A percentile compares a stretch with the other conserved stretches of the same genome.
phyloP scores from a whole-genome alignment of 1,140 invertebrate species.

The Drosophila sechellia region DNA sequence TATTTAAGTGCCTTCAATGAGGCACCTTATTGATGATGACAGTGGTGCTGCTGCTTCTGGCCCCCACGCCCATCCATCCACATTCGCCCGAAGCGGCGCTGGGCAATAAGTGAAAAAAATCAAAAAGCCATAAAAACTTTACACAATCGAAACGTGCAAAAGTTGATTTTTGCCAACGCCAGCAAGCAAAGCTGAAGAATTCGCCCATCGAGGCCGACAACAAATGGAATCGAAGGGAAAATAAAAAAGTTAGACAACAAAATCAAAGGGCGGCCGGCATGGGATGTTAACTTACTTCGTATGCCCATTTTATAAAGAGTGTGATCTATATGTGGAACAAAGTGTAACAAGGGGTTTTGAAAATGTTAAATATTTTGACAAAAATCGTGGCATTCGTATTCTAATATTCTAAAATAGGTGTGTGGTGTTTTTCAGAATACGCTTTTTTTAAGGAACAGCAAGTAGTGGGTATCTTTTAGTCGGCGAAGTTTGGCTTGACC shows the following conservation, averaged over 20 bases:
- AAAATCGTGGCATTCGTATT: no score
- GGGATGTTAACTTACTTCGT: constrained; percentile 66
- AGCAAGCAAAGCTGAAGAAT: constrained; percentile 59
- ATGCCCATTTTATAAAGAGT: background rate
- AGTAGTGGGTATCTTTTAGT: background rate
- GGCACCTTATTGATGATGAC: constrained; percentile 52
- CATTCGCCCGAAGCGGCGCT: constrained; percentile 1
- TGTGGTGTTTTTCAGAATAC: no score
- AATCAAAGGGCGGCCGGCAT: constrained; percentile 75
- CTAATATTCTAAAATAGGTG: no score
- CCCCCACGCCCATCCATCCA: constrained; percentile 1
- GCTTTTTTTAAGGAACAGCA: background rate
- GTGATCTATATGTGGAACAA: background rate
- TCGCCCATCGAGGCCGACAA: constrained; percentile 1
- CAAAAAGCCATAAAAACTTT: constrained; percentile 84
- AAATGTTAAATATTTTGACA: background rate
- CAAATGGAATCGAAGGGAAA: constrained; percentile 11
- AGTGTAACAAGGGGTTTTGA: background rate
- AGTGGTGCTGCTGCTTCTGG: constrained; percentile 5
- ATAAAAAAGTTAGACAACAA: constrained; percentile 64
- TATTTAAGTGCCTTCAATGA: constrained; percentile 74
- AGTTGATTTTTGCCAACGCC: constrained; percentile 79
- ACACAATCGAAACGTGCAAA: constrained; percentile 84
- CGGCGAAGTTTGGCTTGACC: background rate
- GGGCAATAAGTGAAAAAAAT: constrained; percentile 82